These are phyloP conservation scores for Zaprionus inermis DNA, from an alignment of 1,140 invertebrate species.

Conservation along the genomic window DNA sequence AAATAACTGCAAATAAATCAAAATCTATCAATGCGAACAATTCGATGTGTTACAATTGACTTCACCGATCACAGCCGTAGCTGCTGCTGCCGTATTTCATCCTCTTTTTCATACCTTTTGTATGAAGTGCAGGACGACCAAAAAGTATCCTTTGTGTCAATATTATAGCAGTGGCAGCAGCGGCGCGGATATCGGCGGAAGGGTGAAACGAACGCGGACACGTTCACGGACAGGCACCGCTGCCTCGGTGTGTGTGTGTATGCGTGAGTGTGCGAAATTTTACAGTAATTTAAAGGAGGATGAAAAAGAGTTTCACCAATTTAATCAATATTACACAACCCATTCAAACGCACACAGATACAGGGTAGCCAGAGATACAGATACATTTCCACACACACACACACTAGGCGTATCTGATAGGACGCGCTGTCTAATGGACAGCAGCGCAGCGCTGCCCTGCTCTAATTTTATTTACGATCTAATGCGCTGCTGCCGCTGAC, in stretches of 20 bases:
- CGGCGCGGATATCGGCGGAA: conserved; percentile 67
- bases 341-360: conserved; percentile 51
- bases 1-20: conserved; percentile 83
- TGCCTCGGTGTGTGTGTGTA: conserved; percentile 35
- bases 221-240: conserved; percentile 18
- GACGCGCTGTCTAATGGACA: conserved; percentile 70
- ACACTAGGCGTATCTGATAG: conserved; percentile 77
- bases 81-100: conserved; percentile 58
- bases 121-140: conserved; percentile 73
- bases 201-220: conserved; percentile 66
- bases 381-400: conserved; percentile 35
- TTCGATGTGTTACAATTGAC: conserved; percentile 83
- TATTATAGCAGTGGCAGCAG: conserved; percentile 69
- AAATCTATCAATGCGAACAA: conserved; percentile 83
- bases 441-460: conserved; percentile 36
- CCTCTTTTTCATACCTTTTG: conserved; percentile 76
- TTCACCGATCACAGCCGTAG: conserved; percentile 80
- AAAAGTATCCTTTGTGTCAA: conserved; percentile 82
- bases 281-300: conserved; percentile 77
- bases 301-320: conserved; percentile 70
- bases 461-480: conserved; percentile 83
- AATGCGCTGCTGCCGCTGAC: conserved; percentile 66
- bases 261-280: conserved; percentile 82
- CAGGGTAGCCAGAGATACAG: conserved; percentile 17
- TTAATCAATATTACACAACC: conserved; percentile 81